These are phyloP conservation scores for Leucoma salicis DNA, from an alignment of 2,888 invertebrate genomes.

Conservation along the genomic window DNA sequence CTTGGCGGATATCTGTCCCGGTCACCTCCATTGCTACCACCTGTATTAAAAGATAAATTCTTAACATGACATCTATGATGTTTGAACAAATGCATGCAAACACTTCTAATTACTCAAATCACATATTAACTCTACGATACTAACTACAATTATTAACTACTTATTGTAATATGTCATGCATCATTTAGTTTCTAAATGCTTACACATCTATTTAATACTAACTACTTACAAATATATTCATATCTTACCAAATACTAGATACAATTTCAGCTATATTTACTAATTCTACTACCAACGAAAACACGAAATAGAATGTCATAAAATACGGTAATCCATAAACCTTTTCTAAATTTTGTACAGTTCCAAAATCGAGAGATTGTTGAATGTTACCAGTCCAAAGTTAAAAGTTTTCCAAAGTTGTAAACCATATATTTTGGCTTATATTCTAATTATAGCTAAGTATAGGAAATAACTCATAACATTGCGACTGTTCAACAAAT, in stretches of 20 bases:
- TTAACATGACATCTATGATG: constrained; percentile 7
- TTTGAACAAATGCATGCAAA: constrained; percentile 6
- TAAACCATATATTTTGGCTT: too few relatives aligned
- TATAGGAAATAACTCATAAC: too few relatives aligned
- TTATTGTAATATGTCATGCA: background rate
- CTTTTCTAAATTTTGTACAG: constrained; percentile 2
- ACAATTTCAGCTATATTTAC: background rate
- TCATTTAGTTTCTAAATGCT: background rate
- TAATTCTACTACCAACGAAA: background rate
- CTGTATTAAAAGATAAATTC: constrained; percentile 40
- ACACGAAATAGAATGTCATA: background rate
- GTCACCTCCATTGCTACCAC: constrained; percentile 66
- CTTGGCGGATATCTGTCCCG: constrained; percentile 71
- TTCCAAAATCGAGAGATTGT: constrained; percentile 18
- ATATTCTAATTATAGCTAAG: too few relatives aligned
- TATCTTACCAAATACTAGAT: background rate
- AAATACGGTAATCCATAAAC: background rate
- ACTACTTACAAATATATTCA: background rate
- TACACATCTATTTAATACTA: background rate
- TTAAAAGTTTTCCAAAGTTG: background rate
- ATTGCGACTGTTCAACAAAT: too few relatives aligned
- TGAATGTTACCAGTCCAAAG: constrained; percentile 19
- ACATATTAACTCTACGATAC: background rate
- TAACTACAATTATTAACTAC: background rate
- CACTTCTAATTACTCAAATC: constrained; percentile 3